These are phyloP conservation scores for Sclerurus mexicanus DNA, from an alignment of 2,113 vertebrate species.

Conservation along the genomic window DNA sequence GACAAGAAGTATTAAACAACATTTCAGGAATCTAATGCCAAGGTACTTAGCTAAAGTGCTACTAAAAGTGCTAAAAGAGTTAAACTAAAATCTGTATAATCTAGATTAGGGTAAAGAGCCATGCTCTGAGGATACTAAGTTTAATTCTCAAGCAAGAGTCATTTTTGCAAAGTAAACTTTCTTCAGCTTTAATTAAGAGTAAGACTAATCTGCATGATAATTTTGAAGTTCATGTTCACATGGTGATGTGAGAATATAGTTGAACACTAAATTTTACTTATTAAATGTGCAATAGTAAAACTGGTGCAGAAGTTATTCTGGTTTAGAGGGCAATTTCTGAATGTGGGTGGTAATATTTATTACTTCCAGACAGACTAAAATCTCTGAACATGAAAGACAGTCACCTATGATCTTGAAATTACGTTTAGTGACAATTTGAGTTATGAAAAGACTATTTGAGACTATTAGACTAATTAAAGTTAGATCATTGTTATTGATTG, in stretches of 20 bases:
- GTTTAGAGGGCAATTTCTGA: background rate
- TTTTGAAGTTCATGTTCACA: background rate
- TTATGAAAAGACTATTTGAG: background rate
- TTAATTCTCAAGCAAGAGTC: background rate
- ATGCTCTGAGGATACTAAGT: background rate
- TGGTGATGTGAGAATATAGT: background rate
- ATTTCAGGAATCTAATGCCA: no score
- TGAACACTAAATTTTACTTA: background rate
- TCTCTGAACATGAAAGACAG: background rate
- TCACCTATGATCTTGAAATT: background rate
- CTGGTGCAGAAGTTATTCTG: background rate
- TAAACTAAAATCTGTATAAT: no score
- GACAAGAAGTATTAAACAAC: no score
- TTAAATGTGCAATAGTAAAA: background rate
- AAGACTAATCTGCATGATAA: background rate
- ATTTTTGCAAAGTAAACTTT: background rate
- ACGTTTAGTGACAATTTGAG: background rate
- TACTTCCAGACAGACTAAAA: background rate
- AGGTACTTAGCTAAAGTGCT: no score
- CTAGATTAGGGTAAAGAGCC: background rate
- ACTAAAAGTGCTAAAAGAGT: no score
- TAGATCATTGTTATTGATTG: background rate
- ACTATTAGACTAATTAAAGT: background rate
- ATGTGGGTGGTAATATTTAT: background rate
- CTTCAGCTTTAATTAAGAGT: background rate